These are phyloP conservation scores for Tromatobia lineatoria DNA, from an alignment of 2,888 invertebrate genomes.

Conservation along the genomic window DNA sequence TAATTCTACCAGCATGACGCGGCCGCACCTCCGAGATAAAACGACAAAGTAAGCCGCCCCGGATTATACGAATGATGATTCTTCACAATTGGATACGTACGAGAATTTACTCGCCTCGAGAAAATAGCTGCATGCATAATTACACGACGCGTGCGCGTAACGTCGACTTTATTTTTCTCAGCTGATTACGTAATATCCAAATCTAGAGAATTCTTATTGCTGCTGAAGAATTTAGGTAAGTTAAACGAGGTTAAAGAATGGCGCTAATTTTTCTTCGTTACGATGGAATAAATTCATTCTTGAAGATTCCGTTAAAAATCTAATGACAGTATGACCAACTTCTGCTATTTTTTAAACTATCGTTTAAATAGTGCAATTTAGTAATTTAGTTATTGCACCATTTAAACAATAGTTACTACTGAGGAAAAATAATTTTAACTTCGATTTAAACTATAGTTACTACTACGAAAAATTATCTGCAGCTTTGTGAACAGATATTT, in stretches of 20 bases:
- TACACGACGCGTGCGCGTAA: conserved; percentile 37
- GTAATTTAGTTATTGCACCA: no score
- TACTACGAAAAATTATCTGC: no score
- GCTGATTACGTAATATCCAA: conserved; percentile 8
- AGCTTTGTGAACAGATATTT: no score
- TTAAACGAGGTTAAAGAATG: not conserved
- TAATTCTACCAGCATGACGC: conserved; percentile 68
- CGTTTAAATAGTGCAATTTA: no score
- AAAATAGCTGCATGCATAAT: conserved; percentile 64
- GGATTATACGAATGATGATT: conserved; percentile 65
- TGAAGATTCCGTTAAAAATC: no score
- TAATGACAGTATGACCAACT: no score
- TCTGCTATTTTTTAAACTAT: no score
- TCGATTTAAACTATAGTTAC: no score
- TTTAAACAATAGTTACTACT: no score
- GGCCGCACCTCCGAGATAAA: conserved; percentile 71
- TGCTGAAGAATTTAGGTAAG: not conserved
- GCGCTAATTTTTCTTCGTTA: not conserved
- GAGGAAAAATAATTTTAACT: no score
- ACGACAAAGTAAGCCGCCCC: conserved; percentile 67
- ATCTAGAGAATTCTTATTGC: not conserved
- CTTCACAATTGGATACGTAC: conserved; percentile 63
- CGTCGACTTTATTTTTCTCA: not conserved
- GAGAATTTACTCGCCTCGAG: conserved; percentile 53
- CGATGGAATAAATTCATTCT: no score